Conservation (phyloP, 1,140 invertebrate genomes). For the Mactra quadrangularis region DNA sequence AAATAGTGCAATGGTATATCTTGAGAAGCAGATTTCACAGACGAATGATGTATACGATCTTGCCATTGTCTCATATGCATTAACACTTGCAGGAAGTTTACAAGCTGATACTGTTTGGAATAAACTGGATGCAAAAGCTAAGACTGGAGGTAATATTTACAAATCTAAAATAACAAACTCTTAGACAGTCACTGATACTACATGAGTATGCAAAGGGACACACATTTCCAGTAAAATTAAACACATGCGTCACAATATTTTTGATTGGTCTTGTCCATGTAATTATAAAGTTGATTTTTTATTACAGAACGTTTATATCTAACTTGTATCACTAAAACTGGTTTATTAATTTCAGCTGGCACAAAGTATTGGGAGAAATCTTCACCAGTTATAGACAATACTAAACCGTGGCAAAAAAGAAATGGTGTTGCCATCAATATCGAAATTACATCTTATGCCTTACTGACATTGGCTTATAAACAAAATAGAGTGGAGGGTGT, state of each 20-base stretch:
- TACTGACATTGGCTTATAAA: slow-evolving; percentile 86
- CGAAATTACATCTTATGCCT: slow-evolving; percentile 93
- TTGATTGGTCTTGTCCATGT: too few species aligned
- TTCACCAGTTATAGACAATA: background rate
- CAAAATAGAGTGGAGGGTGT: slow-evolving; percentile 84
- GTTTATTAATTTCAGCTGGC: too few species aligned
- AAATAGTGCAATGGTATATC: slow-evolving; percentile 11
- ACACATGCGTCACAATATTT: too few species aligned
- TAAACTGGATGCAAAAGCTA: slow-evolving; percentile 85
- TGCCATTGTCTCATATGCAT: slow-evolving; percentile 83
- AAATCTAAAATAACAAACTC: background rate
- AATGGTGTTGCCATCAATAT: slow-evolving; percentile 88
- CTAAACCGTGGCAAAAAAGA: slow-evolving; percentile 27
- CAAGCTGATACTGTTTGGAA: slow-evolving; percentile 88
- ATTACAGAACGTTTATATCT: too few species aligned
- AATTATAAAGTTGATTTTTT: too few species aligned
- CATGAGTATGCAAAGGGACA: background rate
- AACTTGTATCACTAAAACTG: too few species aligned
- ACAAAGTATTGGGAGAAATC: slow-evolving; percentile 48
- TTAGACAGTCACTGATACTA: background rate
- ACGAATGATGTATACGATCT: slow-evolving; percentile 90
- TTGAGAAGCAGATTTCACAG: slow-evolving; percentile 15
- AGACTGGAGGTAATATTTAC: slow-evolving; percentile 84
- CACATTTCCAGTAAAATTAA: background rate
- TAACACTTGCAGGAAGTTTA: slow-evolving; percentile 90